Evolutionary conservation across 2,888 invertebrate genomes (phyloP).

Genomic region (Chalcosyrphus nemorum): DNA sequence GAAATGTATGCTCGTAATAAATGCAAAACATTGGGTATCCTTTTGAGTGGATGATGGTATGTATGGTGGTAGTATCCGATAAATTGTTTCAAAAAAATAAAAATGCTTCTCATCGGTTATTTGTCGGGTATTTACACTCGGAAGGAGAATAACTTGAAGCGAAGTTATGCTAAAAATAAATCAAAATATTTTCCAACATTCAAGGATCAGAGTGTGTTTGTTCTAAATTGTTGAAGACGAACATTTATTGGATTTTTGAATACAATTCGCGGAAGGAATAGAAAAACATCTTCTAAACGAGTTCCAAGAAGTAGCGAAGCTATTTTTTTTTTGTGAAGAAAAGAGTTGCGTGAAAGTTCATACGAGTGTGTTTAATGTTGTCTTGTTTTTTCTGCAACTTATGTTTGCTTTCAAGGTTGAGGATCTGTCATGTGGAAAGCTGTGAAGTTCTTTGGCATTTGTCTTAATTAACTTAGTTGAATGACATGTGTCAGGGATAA

Average conservation of each 20-base stretch:
- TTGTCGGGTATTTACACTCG: conserved; percentile 14
- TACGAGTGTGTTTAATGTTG: not conserved
- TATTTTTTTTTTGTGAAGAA: too few species aligned
- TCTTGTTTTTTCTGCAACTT: not conserved
- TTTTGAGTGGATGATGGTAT: not conserved
- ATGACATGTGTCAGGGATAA: not conserved
- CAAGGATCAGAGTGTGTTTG: not conserved
- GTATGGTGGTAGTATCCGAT: not conserved
- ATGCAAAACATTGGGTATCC: not conserved
- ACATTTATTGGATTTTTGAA: not conserved
- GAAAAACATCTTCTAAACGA: not conserved
- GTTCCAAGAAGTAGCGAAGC: not conserved
- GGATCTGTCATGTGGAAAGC: not conserved
- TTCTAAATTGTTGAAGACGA: not conserved
- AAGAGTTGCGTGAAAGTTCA: not conserved
- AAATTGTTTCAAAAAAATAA: not conserved
- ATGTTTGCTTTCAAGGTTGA: too few species aligned
- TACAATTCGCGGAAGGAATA: not conserved
- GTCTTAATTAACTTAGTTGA: not conserved
- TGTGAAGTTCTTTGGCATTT: not conserved
- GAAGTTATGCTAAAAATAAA: not conserved
- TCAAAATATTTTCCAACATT: not conserved
- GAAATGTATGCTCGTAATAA: conserved; percentile 2
- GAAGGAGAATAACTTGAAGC: not conserved
- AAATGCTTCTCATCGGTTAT: not conserved